Evolutionary conservation across 2,113 vertebrate species (phyloP), one percentile per base, ranked within the genome.

Genomic region (Progne subis): DNA sequence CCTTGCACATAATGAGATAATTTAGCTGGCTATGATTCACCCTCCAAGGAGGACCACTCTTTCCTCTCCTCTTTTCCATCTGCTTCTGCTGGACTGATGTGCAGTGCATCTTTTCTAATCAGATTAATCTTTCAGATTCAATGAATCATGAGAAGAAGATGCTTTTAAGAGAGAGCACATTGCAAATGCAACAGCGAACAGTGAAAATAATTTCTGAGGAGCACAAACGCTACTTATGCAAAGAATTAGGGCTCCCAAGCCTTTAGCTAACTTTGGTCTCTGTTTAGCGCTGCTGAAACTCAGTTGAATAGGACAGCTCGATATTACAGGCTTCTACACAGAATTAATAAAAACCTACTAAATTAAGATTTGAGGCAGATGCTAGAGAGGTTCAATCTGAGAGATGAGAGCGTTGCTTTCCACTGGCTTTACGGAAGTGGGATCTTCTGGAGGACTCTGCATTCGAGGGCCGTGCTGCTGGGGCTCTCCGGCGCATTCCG

Each of bases 291-390:
- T 37, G 71, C 19, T 83, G 29, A 46, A 92, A 60, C 71, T 75
- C 29, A 12, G 53, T 41, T 80, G 49, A 64, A n/a, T 53, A 65
- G 25, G 34, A 86, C 59, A 76, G 75, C 55, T 82, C 5, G 0
- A 10, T 29, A 28, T 17, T 69, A 90, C 14, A 86, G 37, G 55
- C 23, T 91, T 86, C 78, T 46, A n/a, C 8, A 15, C 9, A 3
- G 57, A 26, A 92, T 82, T 80, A 85, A 93, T 21, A 88, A 79
- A 94, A 94, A 61, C 25, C 68, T 91, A 72, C 8, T 78, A n/a
- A 86, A 83, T 46, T 18, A 72, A 76, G 70, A 56, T 52, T 41
- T 47, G 28, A 41, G 19, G 61, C 11, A 44, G 39, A 61, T 39
- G 46, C 31, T 60, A 37, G 72, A 71, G 34, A 83, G 32, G 72